A percentile compares a stretch with the other conserved stretches of the same genome.
phyloP scores from a whole-genome alignment of 1,140 invertebrate genomes.

The Riptortus pedestris region DNA sequence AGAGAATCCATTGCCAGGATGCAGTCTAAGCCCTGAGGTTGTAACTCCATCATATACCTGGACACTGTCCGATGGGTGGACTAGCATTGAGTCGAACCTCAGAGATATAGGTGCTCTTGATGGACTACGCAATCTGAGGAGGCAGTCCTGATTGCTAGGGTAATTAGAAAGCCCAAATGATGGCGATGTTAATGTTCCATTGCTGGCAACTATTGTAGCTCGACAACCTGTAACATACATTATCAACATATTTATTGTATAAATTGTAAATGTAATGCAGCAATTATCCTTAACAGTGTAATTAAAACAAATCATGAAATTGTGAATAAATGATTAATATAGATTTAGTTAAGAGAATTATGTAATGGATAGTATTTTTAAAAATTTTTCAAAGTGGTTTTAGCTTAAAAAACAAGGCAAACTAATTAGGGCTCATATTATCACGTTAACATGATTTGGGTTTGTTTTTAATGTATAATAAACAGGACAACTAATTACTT shows the following conservation, averaged over 20 bases:
- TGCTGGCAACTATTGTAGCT: slow-evolving; percentile 64
- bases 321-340: background rate
- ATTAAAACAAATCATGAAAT: background rate
- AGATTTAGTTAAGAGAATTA: too few relatives aligned
- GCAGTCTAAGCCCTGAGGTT: slow-evolving; percentile 70
- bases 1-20: slow-evolving; percentile 80
- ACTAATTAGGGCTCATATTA: too few relatives aligned
- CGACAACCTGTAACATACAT: slow-evolving; percentile 52
- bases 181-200: slow-evolving; percentile 78
- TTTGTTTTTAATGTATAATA: too few relatives aligned
- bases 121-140: slow-evolving; percentile 76
- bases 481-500: too few relatives aligned
- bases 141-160: slow-evolving; percentile 84
- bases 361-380: too few relatives aligned
- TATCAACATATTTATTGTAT: background rate
- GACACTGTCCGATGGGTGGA: slow-evolving; percentile 76
- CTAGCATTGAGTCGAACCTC: slow-evolving; percentile 74
- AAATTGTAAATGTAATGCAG: background rate
- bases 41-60: slow-evolving; percentile 81
- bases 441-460: too few relatives aligned
- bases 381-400: too few relatives aligned
- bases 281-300: background rate
- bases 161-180: slow-evolving; percentile 74
- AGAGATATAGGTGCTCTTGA: slow-evolving; percentile 71
- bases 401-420: too few relatives aligned